Evolutionary conservation across 2,113 vertebrate species (phyloP).

Genomic region (Nycticryphes semicollaris): DNA sequence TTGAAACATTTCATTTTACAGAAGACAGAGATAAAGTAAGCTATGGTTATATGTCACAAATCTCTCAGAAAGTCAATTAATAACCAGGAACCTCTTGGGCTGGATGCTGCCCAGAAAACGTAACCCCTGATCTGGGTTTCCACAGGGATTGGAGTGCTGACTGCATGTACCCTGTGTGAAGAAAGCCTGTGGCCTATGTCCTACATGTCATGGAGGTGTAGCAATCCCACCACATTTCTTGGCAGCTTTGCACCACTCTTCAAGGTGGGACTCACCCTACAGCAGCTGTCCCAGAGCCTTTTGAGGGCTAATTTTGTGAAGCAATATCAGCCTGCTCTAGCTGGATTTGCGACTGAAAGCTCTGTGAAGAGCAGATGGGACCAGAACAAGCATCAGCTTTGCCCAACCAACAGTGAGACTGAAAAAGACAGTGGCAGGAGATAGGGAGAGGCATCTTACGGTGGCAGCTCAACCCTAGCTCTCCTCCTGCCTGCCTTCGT

Average conservation of each 20-base stretch:
- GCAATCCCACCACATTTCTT: background rate
- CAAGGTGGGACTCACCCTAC: background rate
- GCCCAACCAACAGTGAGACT: background rate
- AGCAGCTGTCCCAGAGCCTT: background rate
- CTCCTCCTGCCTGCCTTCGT: background rate
- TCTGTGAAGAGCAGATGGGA: background rate
- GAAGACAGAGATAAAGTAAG: background rate
- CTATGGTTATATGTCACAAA: background rate
- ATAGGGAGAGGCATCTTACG: background rate
- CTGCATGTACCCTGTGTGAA: background rate
- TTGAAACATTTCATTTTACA: background rate
- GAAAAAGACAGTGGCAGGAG: background rate
- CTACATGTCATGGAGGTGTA: background rate
- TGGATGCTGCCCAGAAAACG: background rate
- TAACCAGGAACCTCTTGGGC: background rate
- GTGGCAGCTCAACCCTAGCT: background rate
- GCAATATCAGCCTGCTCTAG: background rate
- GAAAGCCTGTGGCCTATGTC: background rate
- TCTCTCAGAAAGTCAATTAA: background rate
- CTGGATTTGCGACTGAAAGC: background rate
- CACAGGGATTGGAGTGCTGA: background rate
- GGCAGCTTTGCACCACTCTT: background rate
- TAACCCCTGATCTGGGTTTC: background rate
- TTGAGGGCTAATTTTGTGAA: background rate
- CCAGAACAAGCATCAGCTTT: background rate